These are phyloP conservation scores for Pollenia angustigena DNA, from an alignment of 2,888 invertebrate species.

Conservation along the genomic window DNA sequence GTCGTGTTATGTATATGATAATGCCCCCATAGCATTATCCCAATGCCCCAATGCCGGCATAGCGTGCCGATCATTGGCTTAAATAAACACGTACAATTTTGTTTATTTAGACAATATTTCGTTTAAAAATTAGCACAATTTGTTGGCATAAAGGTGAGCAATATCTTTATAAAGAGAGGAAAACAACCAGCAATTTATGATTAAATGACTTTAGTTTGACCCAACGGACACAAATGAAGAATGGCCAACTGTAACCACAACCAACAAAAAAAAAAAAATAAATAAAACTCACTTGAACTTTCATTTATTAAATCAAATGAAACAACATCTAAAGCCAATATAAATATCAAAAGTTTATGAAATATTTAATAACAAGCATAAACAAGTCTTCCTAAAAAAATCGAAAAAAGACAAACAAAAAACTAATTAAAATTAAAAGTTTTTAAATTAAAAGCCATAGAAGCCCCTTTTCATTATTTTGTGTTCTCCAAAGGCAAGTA, in stretches of 20 bases:
- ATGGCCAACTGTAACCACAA: neutral
- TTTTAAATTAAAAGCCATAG: conserved; percentile 64
- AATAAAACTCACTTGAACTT: conserved; percentile 38
- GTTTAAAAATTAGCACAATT: too few species aligned
- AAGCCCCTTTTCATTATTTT: conserved; percentile 37
- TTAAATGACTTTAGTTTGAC: too few species aligned
- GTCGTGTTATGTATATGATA: too few species aligned
- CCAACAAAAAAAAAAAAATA: neutral
- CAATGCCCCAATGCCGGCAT: too few species aligned
- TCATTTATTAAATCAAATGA: conserved; percentile 43
- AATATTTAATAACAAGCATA: conserved; percentile 50
- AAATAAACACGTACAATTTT: too few species aligned
- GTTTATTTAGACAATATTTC: too few species aligned
- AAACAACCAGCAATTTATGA: too few species aligned
- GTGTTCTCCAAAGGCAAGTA: conserved; percentile 8
- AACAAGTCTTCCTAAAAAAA: conserved; percentile 20
- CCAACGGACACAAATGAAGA: too few species aligned
- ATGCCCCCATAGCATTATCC: too few species aligned
- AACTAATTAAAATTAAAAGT: conserved; percentile 66
- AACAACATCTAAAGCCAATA: conserved; percentile 4
- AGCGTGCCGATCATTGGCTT: too few species aligned
- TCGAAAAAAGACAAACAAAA: conserved; percentile 43
- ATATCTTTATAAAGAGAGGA: too few species aligned
- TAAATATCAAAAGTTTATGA: conserved; percentile 26
- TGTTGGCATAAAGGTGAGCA: too few species aligned